These are phyloP conservation scores for Hydropsyche betteni DNA, from an alignment of 2,888 invertebrate species.

Conservation along the genomic window DNA sequence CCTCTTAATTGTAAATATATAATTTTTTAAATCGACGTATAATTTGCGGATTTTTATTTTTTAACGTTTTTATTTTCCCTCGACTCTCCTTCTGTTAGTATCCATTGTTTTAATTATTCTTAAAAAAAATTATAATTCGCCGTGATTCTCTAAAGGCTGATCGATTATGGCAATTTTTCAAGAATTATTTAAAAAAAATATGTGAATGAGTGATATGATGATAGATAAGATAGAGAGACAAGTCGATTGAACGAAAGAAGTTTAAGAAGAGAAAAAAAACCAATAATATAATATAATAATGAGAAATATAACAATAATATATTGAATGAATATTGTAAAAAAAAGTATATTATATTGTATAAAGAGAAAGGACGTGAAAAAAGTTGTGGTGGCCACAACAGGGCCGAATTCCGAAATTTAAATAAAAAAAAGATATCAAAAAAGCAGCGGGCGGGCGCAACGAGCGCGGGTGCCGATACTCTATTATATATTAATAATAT, in stretches of 20 bases:
- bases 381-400: background rate
- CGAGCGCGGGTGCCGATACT: conserved; percentile 29
- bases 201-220: background rate
- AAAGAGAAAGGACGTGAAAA: conserved; percentile 15
- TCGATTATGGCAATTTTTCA: conserved; percentile 51
- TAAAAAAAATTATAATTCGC: conserved; percentile 44
- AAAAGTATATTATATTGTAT: conserved; percentile 34
- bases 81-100: conserved; percentile 14
- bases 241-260: conserved; percentile 13
- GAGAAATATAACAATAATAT: conserved; percentile 50
- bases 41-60: conserved; percentile 33
- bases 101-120: conserved; percentile 1
- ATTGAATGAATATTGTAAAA: conserved; percentile 47
- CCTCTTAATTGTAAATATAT: background rate
- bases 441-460: conserved; percentile 34
- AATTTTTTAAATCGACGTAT: background rate
- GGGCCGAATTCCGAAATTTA: background rate
- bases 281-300: conserved; percentile 50
- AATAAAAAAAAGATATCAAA: background rate
- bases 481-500: conserved; percentile 16
- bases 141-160: conserved; percentile 52
- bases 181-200: conserved; percentile 50
- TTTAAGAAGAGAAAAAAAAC: conserved; percentile 39
- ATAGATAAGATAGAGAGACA: background rate
- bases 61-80: conserved; percentile 35